These are phyloP conservation scores for Syngnathus typhle DNA, from an alignment of 2,113 vertebrate genomes.

Conservation along the genomic window DNA sequence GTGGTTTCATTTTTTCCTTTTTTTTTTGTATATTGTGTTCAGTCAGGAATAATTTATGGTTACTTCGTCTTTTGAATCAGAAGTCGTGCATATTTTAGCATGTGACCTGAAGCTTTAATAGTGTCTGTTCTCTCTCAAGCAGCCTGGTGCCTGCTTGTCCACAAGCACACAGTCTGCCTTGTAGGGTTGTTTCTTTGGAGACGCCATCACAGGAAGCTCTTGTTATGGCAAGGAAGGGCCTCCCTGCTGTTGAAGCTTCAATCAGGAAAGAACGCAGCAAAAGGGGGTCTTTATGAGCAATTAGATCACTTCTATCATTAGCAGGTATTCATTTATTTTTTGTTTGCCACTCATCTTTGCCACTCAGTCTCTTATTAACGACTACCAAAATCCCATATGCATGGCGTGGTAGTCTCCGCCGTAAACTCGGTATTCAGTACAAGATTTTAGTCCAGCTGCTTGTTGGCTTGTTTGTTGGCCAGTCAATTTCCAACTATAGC, in stretches of 20 bases:
- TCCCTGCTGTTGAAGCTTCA: slow-evolving; percentile 52
- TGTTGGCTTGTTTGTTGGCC: neutral
- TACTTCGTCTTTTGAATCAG: neutral
- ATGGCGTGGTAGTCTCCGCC: too few species aligned
- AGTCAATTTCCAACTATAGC: neutral
- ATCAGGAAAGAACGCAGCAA: slow-evolving; percentile 37
- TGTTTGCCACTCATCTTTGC: neutral
- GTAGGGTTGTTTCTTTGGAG: slow-evolving; percentile 29
- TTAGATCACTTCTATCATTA: slow-evolving; percentile 10
- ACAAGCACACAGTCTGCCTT: slow-evolving; percentile 25
- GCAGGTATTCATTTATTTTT: neutral
- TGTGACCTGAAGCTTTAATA: slow-evolving; percentile 21
- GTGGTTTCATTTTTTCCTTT: neutral
- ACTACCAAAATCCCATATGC: neutral
- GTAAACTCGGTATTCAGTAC: neutral
- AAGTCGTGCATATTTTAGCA: neutral
- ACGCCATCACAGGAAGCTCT: slow-evolving; percentile 55
- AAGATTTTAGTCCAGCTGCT: neutral
- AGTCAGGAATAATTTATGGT: neutral
- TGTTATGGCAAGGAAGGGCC: slow-evolving; percentile 66
- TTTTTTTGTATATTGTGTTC: neutral
- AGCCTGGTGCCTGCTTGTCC: slow-evolving; percentile 44
- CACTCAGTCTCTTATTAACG: neutral
- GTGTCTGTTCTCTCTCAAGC: slow-evolving; percentile 31
- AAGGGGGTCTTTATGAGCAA: slow-evolving; percentile 40